Conservation (phyloP, 2,113 vertebrate genomes). For the Syngnathus typhle region DNA sequence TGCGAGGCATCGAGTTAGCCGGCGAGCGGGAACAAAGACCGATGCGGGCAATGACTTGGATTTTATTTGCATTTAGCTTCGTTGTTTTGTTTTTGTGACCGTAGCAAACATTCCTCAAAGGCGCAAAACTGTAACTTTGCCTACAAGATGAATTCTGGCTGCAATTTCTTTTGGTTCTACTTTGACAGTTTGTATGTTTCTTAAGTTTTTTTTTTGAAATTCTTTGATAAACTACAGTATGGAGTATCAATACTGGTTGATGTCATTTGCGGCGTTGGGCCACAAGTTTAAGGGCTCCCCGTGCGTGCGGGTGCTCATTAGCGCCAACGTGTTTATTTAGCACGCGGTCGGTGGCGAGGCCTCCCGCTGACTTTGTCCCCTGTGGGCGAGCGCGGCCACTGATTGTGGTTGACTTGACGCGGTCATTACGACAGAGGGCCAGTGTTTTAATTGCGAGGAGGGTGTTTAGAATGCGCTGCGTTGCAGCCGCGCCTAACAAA, state of each 20-base stretch:
- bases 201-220: too few relatives aligned
- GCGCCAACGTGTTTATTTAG: conserved; percentile 66
- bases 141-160: too few relatives aligned
- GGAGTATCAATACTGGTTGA: too few relatives aligned
- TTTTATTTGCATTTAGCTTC: conserved; percentile 54
- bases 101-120: conserved; percentile 39
- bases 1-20: not conserved
- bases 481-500: not conserved
- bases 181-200: too few relatives aligned
- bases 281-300: conserved; percentile 27
- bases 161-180: too few relatives aligned
- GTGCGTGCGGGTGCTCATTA: conserved; percentile 61
- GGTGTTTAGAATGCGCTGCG: conserved; percentile 25
- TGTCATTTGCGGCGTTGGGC: not conserved
- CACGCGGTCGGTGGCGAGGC: conserved; percentile 55
- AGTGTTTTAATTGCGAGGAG: conserved; percentile 9
- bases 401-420: conserved; percentile 37
- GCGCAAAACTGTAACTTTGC: conserved; percentile 4
- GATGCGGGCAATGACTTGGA: conserved; percentile 28
- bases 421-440: conserved; percentile 37
- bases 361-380: conserved; percentile 41
- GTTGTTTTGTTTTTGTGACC: conserved; percentile 42
- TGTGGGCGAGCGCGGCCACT: not conserved
- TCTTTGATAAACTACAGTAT: too few relatives aligned
- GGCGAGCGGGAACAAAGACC: conserved; percentile 18